These are phyloP conservation scores for Drepana arcuata DNA, from an alignment of 1,140 invertebrate species.

Conservation along the genomic window DNA sequence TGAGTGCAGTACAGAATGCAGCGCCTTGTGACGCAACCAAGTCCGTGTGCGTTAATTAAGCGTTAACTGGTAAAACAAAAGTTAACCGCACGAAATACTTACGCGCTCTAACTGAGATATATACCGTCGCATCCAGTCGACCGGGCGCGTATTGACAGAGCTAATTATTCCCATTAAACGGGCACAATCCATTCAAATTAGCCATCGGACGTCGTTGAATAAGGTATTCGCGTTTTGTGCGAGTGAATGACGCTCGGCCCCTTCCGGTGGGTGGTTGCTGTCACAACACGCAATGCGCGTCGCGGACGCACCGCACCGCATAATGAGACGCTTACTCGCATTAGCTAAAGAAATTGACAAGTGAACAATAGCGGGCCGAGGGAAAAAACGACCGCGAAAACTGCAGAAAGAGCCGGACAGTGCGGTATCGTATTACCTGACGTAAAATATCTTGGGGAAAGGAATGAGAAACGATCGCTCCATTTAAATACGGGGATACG, in stretches of 20 bases:
- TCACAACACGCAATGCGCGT: constrained; percentile 68
- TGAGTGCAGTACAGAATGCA: too few species aligned
- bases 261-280: constrained; percentile 70
- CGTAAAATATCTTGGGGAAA: constrained; percentile 69
- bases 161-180: constrained; percentile 68
- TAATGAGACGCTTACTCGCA: constrained; percentile 71
- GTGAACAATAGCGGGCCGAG: constrained; percentile 66
- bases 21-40: constrained; percentile 23
- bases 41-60: constrained; percentile 28
- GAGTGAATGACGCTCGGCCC: constrained; percentile 64
- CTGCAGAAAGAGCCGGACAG: constrained; percentile 68
- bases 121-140: constrained; percentile 16
- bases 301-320: constrained; percentile 64
- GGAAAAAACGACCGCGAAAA: constrained; percentile 62
- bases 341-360: constrained; percentile 72
- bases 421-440: constrained; percentile 70
- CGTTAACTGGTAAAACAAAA: constrained; percentile 40
- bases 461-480: constrained; percentile 67
- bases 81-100: constrained; percentile 27
- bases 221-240: constrained; percentile 67
- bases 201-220: constrained; percentile 61
- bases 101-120: constrained; percentile 26
- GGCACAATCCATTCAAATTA: constrained; percentile 67
- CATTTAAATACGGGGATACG: constrained; percentile 61
- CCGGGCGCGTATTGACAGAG: constrained; percentile 30